A percentile compares a stretch with the other conserved stretches of the same genome.
Conservation (phyloP, 2,113 vertebrate genomes). For the Pangasianodon hypophthalmus region DNA sequence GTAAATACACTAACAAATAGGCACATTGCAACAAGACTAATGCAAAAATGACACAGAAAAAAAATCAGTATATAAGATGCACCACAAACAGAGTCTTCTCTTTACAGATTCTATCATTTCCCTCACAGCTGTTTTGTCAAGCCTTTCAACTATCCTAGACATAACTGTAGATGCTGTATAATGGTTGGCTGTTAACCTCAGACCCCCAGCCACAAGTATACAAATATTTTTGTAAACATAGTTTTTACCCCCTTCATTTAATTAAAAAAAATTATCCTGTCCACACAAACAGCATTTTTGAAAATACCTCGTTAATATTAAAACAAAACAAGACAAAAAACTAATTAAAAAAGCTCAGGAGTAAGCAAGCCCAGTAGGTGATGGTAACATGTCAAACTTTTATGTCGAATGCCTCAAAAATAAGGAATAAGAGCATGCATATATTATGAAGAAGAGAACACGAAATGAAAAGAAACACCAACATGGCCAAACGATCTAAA, state of each 20-base stretch:
- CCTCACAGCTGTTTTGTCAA: neutral
- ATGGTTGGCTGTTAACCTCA: neutral
- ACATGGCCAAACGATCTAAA: neutral
- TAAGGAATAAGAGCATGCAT: neutral
- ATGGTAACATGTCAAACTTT: neutral
- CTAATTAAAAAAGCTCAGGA: neutral
- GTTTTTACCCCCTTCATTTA: too few species aligned
- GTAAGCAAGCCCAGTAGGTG: neutral
- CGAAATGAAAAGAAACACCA: neutral
- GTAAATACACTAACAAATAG: neutral
- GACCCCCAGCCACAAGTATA: neutral
- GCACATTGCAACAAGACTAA: neutral
- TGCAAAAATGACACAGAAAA: neutral
- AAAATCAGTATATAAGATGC: neutral
- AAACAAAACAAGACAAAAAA: neutral
- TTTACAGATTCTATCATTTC: neutral
- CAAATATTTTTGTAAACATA: neutral
- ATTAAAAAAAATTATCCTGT: too few species aligned
- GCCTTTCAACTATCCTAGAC: neutral
- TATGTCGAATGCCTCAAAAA: neutral
- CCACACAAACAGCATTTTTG: too few species aligned
- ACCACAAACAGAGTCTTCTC: neutral
- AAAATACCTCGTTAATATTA: neutral
- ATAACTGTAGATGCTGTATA: neutral
- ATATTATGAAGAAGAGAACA: neutral